Base-by-base conservation (phyloP, 2,113 vertebrate genomes). In the Poeciliopsis prolifica region DNA sequence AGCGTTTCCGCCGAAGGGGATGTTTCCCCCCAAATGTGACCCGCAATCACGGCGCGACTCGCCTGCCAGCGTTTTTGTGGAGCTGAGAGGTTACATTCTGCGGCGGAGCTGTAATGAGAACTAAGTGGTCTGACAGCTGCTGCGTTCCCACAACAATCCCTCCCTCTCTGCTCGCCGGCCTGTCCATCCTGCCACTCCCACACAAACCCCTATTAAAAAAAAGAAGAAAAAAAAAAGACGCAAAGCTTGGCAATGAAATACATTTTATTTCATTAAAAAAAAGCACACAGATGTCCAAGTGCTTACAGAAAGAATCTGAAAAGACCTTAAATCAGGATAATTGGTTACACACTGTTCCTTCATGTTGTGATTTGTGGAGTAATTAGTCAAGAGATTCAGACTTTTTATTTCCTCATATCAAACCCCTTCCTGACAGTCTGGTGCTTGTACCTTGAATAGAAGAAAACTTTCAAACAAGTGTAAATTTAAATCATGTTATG, bases 101-200 rank as follows among this genome's bases (percentile, higher is more conserved):
- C 68, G 60, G 67, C 69, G 48, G 44, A 26, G 65, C 10, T 78
- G 78, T 80, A 63, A 77, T 75, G 64, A 83, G 65, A 84, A 64
- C 73, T 70, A 73, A 79, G 83, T 79, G 77, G 72, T 89, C 77
- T 70, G 68, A 85, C 62, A 73, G 83, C 87, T 90, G 90, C 88
- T 88, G 81, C 87, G 90, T 92, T 93, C 88, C 75, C 81, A 86
- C 77, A 93, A 94, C 87, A 94, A 80, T 60, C 78, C 81, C 87
- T 91, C 92, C 91, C 88, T 81, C 61, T 62, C 76, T 66, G 78
- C 80, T 80, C 82, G 81, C 87, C 85, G 82, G 72, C 74, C 77
- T 31, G 63, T 75, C 85, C 65, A 35, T 70, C 65, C 73, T 61
- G 1, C 54, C 33, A 63, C 73, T 65, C 64, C 63, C 54, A 24